phyloP scores from a whole-genome alignment of 2,888 invertebrate species.

The Chrysomela aeneicollis region DNA sequence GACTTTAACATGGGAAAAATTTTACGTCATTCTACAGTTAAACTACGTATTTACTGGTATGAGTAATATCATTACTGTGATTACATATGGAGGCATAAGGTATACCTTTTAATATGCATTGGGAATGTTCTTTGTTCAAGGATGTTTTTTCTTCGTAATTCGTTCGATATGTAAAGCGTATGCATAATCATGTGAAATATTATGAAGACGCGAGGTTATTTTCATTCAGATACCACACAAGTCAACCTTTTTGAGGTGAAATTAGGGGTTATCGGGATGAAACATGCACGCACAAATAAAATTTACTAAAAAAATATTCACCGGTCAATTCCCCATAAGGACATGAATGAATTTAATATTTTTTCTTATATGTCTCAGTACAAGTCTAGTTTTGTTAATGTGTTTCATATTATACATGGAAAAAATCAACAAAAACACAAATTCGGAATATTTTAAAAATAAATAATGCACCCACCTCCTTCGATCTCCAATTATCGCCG shows the following conservation, averaged over 20 bases:
- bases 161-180: slow-evolving; percentile 12
- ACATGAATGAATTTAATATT: too few relatives aligned
- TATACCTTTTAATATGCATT: slow-evolving; percentile 19
- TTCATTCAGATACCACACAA: background rate
- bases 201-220: background rate
- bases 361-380: too few relatives aligned
- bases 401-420: too few relatives aligned
- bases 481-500: too few relatives aligned
- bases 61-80: slow-evolving; percentile 36
- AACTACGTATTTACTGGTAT: slow-evolving; percentile 32
- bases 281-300: background rate
- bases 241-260: background rate
- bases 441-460: too few relatives aligned
- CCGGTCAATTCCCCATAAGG: too few relatives aligned
- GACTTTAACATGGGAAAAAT: slow-evolving; percentile 40
- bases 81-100: slow-evolving; percentile 30
- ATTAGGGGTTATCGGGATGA: background rate
- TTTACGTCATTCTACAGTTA: slow-evolving; percentile 36
- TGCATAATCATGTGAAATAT: slow-evolving; percentile 3
- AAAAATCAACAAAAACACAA: too few relatives aligned
- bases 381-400: too few relatives aligned
- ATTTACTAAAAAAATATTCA: too few relatives aligned
- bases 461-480: too few relatives aligned
- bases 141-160: slow-evolving; percentile 6
- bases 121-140: slow-evolving; percentile 23